Percentiles rank a stretch among this genome's conserved stretches.
phyloP scores from a whole-genome alignment of 37 sponge, comb jelly and placozoan genomes.

The Geodia barretti region DNA sequence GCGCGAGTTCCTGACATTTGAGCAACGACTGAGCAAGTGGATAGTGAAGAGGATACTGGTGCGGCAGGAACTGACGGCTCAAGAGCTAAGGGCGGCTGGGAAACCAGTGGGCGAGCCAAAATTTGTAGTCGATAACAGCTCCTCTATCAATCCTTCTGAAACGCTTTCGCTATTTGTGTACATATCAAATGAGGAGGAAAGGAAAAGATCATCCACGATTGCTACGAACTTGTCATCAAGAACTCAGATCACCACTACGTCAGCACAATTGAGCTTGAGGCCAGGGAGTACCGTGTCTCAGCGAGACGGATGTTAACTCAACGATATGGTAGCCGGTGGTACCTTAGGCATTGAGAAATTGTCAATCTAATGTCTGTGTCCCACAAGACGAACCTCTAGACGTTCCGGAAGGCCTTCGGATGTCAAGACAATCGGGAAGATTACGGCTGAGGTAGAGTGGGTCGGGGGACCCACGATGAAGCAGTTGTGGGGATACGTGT shows the following conservation, averaged over 20 bases:
- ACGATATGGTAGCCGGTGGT: constrained; percentile 2
- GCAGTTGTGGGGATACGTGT: constrained; percentile 16
- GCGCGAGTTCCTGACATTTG: constrained; percentile 30
- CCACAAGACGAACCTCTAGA: background rate
- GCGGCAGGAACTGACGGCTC: background rate
- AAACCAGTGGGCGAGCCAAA: background rate
- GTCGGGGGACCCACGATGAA: constrained; percentile 22
- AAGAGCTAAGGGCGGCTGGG: background rate
- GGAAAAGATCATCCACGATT: constrained; percentile 5
- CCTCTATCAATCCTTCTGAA: background rate
- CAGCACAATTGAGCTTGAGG: constrained; percentile 18
- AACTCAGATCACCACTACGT: constrained; percentile 37
- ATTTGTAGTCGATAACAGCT: background rate
- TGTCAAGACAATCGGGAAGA: constrained; percentile 20
- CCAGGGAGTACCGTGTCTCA: constrained; percentile 42
- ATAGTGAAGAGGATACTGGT: constrained; percentile 25
- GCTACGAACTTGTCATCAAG: constrained; percentile 2
- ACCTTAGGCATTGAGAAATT: constrained; percentile 35
- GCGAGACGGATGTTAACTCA: constrained; percentile 19
- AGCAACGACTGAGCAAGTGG: constrained; percentile 62
- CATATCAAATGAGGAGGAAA: background rate
- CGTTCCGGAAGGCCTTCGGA: background rate
- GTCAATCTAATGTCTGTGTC: background rate
- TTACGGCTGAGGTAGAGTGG: constrained; percentile 10
- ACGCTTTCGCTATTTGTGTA: background rate